A percentile compares a stretch with the other conserved stretches of the same genome.
Evolutionary conservation across 2,888 invertebrate species (phyloP).

Genomic region (Conus canariensis): DNA sequence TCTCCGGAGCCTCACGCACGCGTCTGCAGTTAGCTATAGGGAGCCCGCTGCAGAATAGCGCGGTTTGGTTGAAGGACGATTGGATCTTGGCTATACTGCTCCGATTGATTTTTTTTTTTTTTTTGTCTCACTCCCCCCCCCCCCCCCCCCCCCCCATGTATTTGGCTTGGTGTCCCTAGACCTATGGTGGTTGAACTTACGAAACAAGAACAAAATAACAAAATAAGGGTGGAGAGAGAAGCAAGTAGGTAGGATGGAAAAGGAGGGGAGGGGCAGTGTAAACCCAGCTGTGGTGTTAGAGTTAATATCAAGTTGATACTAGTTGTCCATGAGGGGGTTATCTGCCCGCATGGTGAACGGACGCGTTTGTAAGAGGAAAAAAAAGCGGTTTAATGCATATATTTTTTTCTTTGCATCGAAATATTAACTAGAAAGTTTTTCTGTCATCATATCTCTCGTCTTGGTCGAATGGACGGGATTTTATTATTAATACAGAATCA

Average conservation of each 20-base stretch:
- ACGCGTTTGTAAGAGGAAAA: background rate
- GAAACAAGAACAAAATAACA: constrained; percentile 36
- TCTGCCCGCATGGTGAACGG: background rate
- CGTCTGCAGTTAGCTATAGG: constrained; percentile 42
- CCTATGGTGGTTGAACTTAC: constrained; percentile 41
- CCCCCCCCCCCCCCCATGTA: background rate
- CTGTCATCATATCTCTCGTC: too few relatives aligned
- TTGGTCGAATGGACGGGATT: too few relatives aligned
- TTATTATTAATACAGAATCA: too few relatives aligned
- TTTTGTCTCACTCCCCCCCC: background rate
- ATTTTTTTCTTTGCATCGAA: too few relatives aligned
- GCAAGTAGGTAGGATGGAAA: background rate
- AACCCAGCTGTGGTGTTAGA: background rate
- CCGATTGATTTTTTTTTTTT: constrained; percentile 29
- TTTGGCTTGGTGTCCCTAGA: constrained; percentile 41
- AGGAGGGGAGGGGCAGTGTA: background rate
- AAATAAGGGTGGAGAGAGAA: background rate
- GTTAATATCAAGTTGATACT: background rate
- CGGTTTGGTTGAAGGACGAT: background rate
- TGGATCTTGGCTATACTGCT: constrained; percentile 4
- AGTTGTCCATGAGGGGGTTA: background rate
- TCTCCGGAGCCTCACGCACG: constrained; percentile 36
- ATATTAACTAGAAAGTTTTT: too few relatives aligned
- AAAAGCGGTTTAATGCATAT: too few relatives aligned
- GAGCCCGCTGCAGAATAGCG: background rate